A percentile compares a stretch with the other conserved stretches of the same genome.
Evolutionary conservation across 2,113 vertebrate species (phyloP).

Genomic region (Gadus macrocephalus): DNA sequence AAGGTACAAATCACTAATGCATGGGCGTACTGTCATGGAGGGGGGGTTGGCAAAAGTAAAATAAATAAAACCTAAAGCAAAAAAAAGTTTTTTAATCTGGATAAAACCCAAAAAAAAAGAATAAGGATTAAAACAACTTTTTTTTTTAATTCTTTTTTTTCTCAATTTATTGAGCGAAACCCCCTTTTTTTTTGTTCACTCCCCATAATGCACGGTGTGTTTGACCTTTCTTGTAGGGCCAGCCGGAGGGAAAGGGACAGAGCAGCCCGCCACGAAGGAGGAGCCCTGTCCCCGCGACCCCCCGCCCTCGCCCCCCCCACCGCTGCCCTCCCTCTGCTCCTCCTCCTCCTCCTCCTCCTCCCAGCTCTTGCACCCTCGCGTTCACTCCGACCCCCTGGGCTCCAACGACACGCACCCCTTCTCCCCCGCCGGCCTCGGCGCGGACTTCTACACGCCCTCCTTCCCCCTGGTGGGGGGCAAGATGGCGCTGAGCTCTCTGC

Average conservation of each 20-base stretch:
- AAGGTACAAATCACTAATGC: slow-evolving; percentile 99
- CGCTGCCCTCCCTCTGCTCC: slow-evolving; percentile 52
- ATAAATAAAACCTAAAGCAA: slow-evolving; percentile 67
- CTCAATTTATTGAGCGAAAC: slow-evolving; percentile 72
- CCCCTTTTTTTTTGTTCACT: slow-evolving; percentile 79
- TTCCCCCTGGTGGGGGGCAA: slow-evolving; percentile 94
- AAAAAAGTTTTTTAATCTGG: slow-evolving; percentile 65
- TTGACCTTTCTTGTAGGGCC: slow-evolving; percentile 99
- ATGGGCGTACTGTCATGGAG: slow-evolving; percentile 88
- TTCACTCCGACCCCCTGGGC: slow-evolving; percentile 58
- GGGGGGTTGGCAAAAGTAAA: slow-evolving; percentile 73
- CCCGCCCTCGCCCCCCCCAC: slow-evolving; percentile 73
- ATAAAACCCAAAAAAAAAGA: slow-evolving; percentile 48
- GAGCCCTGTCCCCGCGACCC: slow-evolving; percentile 58
- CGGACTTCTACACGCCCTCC: slow-evolving; percentile 93
- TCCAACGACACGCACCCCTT: slow-evolving; percentile 92
- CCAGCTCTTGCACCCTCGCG: slow-evolving; percentile 59
- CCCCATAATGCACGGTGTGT: slow-evolving; percentile 99
- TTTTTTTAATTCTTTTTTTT: slow-evolving; percentile 41
- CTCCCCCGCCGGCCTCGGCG: slow-evolving; percentile 92
- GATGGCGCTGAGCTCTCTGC: slow-evolving; percentile 97
- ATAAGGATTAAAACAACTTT: slow-evolving; percentile 53
- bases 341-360: slow-evolving; percentile 66
- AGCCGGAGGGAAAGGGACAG: slow-evolving; percentile 97
- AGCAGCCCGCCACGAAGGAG: slow-evolving; percentile 81